These are phyloP conservation scores for Scrobipalpa costella DNA, from an alignment of 2,888 invertebrate genomes.

Conservation along the genomic window DNA sequence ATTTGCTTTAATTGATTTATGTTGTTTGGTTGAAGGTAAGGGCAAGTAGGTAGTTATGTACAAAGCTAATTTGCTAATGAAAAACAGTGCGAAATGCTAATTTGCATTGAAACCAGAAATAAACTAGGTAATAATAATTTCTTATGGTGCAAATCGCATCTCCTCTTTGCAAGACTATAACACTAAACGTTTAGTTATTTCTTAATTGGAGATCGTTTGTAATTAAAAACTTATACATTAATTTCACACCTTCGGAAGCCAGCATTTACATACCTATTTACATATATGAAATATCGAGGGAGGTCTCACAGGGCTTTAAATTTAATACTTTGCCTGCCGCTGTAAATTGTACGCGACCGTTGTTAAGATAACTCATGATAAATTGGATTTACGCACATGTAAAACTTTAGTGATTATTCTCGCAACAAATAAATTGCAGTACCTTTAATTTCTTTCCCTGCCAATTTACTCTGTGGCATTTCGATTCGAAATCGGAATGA, in stretches of 20 bases:
- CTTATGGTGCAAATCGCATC: not conserved
- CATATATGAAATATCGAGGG: slow-evolving; percentile 39
- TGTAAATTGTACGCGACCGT: slow-evolving; percentile 44
- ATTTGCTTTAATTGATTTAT: no score
- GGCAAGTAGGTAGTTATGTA: no score
- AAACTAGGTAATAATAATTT: no score
- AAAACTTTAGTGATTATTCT: slow-evolving; percentile 56
- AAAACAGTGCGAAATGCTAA: no score
- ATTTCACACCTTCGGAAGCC: slow-evolving; percentile 23
- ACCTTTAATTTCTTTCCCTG: slow-evolving; percentile 50
- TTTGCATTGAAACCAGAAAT: no score
- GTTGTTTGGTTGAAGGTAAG: no score
- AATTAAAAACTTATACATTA: slow-evolving; percentile 11
- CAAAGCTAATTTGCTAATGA: no score
- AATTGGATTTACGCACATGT: slow-evolving; percentile 55
- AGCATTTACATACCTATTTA: slow-evolving; percentile 38
- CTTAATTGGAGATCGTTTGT: not conserved
- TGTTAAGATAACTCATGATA: slow-evolving; percentile 56
- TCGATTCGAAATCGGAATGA: slow-evolving; percentile 32
- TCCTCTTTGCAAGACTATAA: not conserved
- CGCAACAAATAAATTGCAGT: slow-evolving; percentile 52
- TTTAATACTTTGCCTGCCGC: slow-evolving; percentile 44
- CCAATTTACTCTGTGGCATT: slow-evolving; percentile 32
- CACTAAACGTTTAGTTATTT: slow-evolving; percentile 7
- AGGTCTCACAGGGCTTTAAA: slow-evolving; percentile 40